phyloP scores from a whole-genome alignment of 1,140 invertebrate genomes.

The Meloidogyne hapla region DNA sequence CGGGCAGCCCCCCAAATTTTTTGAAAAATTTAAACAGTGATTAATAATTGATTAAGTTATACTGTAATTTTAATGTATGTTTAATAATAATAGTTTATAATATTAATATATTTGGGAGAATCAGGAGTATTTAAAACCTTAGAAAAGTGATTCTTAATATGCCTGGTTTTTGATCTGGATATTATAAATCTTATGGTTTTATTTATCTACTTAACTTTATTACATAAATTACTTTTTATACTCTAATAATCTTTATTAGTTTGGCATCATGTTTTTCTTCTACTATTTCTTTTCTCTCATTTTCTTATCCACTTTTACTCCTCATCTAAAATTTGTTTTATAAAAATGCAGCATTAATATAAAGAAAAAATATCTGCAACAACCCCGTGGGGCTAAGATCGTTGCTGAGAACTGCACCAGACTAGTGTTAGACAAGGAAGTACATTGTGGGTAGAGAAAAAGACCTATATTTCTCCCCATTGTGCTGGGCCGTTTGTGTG shows the following conservation, averaged over 20 bases:
- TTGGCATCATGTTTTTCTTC: background rate
- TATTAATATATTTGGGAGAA: too few species aligned
- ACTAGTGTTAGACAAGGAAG: background rate
- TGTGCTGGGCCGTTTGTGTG: background rate
- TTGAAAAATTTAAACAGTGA: too few species aligned
- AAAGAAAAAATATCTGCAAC: background rate
- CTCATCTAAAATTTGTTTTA: background rate
- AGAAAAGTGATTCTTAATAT: too few species aligned
- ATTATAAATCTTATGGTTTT: too few species aligned
- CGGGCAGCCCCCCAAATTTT: too few species aligned
- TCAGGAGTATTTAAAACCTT: too few species aligned
- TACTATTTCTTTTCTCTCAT: background rate
- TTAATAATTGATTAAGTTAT: too few species aligned
- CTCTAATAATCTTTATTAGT: background rate
- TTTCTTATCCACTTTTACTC: background rate
- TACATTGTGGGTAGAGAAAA: background rate
- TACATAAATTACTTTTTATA: background rate
- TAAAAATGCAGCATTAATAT: background rate
- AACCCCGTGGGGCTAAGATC: background rate
- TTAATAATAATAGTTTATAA: too few species aligned
- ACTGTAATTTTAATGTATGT: too few species aligned
- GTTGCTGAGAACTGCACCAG: background rate
- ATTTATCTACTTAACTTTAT: too few species aligned
- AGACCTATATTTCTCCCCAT: background rate
- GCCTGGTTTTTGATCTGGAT: too few species aligned